Base-by-base conservation (phyloP, 2,797 vertebrate species). In the Epinephelus malabaricus region DNA sequence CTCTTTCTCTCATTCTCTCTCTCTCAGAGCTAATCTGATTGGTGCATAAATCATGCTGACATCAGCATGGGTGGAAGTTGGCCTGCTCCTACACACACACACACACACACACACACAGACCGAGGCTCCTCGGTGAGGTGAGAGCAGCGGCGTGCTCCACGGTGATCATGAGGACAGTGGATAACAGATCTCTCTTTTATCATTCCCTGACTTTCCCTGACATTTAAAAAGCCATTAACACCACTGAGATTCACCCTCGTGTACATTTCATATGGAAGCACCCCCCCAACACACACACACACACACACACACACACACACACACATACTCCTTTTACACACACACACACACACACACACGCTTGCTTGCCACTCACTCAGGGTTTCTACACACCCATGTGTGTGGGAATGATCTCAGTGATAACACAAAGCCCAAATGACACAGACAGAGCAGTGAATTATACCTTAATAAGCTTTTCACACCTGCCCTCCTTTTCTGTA, bases 221-320 rank as follows among this genome's bases (percentile, higher is more conserved):
- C 95, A 96, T 96, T 96, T 96, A 96, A 96, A 96, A 96, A 96
- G 95, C 95, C 93, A 96, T 96, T 96, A 96, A 93, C 93, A 94
- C 90, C 85, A 89, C 88, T 87, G 88, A 94, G 92, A 93, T 88
- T 91, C 89, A 87, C 87, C 86, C 91, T 83, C 85, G 89, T 92
- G 88, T 91, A 91, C 91, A 89, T 92, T 95, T 93, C 92, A 92
- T 93, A 94, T 83, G 89, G 88, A 90, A 88, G 80, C 84, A 74
- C 64, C 70, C 81, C 81, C 70, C 73, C 53, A 59, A 72, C 89
- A 81, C 79, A 60, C 55, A 62, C 56, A 78, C 54, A 81, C 15
- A 51, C 66, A 69, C 73, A 11, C 19, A 14, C 74, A 51, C 38
- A 60, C 56, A 62, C 56, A 23, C 2, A 23, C 38, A 76, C 69